A percentile compares a stretch with the other conserved stretches of the same genome.
Evolutionary conservation across 2,113 vertebrate genomes (phyloP).

Genomic region (Lates calcarifer): DNA sequence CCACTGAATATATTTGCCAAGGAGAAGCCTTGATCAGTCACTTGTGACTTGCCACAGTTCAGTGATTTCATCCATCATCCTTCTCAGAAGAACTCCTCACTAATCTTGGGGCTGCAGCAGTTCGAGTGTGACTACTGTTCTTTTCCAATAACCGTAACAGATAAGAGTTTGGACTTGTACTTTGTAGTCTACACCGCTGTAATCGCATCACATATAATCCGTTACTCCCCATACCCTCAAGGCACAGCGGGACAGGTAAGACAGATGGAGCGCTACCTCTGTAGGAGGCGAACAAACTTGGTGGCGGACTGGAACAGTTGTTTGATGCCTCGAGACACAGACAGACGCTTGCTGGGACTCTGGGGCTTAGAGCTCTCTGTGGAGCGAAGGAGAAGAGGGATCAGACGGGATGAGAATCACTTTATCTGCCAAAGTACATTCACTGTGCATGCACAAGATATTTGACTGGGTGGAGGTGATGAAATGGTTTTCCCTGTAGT

Average conservation of each 20-base stretch:
- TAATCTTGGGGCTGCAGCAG: conserved; percentile 31
- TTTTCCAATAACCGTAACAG: conserved; percentile 39
- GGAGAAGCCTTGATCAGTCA: conserved; percentile 18
- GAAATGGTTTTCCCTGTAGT: conserved; percentile 1
- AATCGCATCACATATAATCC: conserved; percentile 45
- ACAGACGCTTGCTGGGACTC: conserved; percentile 79
- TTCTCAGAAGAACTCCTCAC: conserved; percentile 14
- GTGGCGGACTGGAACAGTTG: conserved; percentile 86
- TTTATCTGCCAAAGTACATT: conserved; percentile 48
- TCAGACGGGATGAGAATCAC: conserved; percentile 45
- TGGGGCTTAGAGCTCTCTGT: conserved; percentile 79
- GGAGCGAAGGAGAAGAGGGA: conserved; percentile 47
- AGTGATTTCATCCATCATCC: conserved; percentile 28
- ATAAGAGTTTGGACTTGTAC: conserved; percentile 13
- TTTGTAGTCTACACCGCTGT: conserved; percentile 26
- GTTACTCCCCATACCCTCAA: conserved; percentile 19
- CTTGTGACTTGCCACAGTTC: not conserved
- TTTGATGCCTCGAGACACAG: conserved; percentile 85
- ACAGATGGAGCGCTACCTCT: conserved; percentile 79
- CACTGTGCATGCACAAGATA: not conserved
- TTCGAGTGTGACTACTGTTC: conserved; percentile 50
- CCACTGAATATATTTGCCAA: not conserved
- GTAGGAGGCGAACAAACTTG: conserved; percentile 85
- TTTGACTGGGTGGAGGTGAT: conserved; percentile 5
- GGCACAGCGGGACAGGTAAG: conserved; percentile 33